phyloP scores from a whole-genome alignment of 2,888 invertebrate genomes.

The Desoria tigrina region DNA sequence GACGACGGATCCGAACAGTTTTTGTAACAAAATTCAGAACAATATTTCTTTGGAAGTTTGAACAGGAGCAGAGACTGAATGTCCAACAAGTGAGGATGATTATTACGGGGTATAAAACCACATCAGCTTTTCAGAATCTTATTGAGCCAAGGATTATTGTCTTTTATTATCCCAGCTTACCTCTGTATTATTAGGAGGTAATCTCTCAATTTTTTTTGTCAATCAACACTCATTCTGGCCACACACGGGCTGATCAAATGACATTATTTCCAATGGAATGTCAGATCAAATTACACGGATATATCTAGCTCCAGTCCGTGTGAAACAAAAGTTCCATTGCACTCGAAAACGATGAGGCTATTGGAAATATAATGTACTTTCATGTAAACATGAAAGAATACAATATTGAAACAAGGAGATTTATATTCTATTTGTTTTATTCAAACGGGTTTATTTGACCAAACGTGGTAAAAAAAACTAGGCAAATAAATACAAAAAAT shows the following conservation, averaged over 20 bases:
- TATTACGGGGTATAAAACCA: constrained; percentile 12
- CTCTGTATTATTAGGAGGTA: neutral
- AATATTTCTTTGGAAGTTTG: neutral
- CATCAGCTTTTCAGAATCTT: neutral
- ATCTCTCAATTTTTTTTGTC: constrained; percentile 1
- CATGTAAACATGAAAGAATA: too few species aligned
- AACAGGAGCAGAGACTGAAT: neutral
- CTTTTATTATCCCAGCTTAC: constrained; percentile 6
- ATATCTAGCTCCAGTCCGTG: too few species aligned
- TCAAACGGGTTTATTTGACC: too few species aligned
- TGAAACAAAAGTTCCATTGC: too few species aligned
- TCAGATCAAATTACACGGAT: too few species aligned
- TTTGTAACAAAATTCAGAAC: neutral
- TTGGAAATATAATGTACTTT: too few species aligned
- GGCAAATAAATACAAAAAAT: too few species aligned
- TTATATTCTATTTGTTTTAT: too few species aligned
- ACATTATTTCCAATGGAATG: too few species aligned
- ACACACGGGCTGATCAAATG: constrained; percentile 2
- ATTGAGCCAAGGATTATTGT: constrained; percentile 12
- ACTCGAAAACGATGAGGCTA: too few species aligned
- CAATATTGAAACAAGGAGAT: too few species aligned
- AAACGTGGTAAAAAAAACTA: too few species aligned
- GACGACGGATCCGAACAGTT: neutral
- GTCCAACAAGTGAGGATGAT: constrained; percentile 5
- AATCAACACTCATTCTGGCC: constrained; percentile 1